Percentiles rank a stretch among this genome's conserved stretches.
Conservation (phyloP, 2,888 invertebrate species). For the Protophormia terraenovae region DNA sequence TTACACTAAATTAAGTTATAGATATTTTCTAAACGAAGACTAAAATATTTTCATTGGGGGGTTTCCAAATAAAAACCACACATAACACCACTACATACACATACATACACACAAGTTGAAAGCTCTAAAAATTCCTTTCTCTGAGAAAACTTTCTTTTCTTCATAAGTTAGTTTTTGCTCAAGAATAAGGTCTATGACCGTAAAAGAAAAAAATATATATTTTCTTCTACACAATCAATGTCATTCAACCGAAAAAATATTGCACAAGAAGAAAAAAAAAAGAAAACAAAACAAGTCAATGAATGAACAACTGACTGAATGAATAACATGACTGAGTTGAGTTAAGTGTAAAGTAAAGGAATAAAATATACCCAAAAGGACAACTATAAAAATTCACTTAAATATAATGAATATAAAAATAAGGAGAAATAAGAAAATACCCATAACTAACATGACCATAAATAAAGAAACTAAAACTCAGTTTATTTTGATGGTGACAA, state of each 20-base stretch:
- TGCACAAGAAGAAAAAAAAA: not conserved
- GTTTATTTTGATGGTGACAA: slow-evolving; percentile 11
- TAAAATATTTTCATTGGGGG: not conserved
- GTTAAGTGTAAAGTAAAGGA: not conserved
- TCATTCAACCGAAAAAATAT: slow-evolving; percentile 39
- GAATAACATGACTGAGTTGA: not conserved
- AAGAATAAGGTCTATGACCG: slow-evolving; percentile 32
- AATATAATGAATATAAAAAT: not conserved
- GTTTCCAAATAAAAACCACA: not conserved
- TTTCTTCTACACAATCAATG: slow-evolving; percentile 9
- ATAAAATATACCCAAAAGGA: slow-evolving; percentile 6
- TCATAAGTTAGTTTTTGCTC: too few species aligned
- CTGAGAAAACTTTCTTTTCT: too few species aligned
- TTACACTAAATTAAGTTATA: not conserved
- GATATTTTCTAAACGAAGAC: not conserved
- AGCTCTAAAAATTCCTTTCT: not conserved
- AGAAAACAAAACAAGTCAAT: not conserved
- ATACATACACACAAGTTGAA: not conserved
- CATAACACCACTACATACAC: too few species aligned
- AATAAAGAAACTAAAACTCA: not conserved
- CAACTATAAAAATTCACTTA: slow-evolving; percentile 4
- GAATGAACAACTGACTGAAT: not conserved
- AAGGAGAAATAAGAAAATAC: not conserved
- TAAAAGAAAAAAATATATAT: slow-evolving; percentile 8
- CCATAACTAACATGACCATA: not conserved